Conservation (phyloP, 30 jellyfish, hydroid and myxozoan species). For the Haliclystus octoradiatus region DNA sequence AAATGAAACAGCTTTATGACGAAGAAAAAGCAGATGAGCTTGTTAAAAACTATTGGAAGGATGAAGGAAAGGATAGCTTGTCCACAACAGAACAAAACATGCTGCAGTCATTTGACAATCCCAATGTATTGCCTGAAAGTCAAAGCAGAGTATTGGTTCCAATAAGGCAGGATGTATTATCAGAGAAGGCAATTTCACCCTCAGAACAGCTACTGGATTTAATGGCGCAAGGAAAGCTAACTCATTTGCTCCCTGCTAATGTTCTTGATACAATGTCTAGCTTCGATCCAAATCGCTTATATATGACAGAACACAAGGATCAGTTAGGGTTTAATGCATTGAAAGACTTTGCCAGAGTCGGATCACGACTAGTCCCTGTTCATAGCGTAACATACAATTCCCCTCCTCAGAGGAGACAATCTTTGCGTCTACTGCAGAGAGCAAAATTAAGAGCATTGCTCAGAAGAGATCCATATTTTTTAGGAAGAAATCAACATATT, state of each 20-base stretch:
- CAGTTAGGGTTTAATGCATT: background rate
- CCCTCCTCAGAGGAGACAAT: conserved; percentile 15
- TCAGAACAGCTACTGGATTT: conserved; percentile 81
- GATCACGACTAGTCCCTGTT: conserved; percentile 51
- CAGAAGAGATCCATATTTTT: conserved; percentile 49
- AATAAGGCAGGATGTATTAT: conserved; percentile 33
- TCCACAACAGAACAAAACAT: too few species aligned
- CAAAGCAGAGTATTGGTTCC: conserved; percentile 20
- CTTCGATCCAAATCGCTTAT: conserved; percentile 63
- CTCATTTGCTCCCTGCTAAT: conserved; percentile 56
- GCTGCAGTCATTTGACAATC: too few species aligned
- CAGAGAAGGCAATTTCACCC: conserved; percentile 66
- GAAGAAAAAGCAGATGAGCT: too few species aligned
- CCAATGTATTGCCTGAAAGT: conserved; percentile 6
- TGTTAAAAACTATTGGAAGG: too few species aligned
- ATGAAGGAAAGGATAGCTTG: too few species aligned
- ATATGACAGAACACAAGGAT: conserved; percentile 32
- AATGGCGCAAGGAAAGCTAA: conserved; percentile 53
- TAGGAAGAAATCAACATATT: conserved; percentile 51
- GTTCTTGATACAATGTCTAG: conserved; percentile 45
- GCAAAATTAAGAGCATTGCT: conserved; percentile 2
- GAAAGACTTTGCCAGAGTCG: conserved; percentile 34
- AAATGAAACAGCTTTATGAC: too few species aligned
- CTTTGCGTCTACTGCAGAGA: conserved; percentile 9
- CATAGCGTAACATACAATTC: conserved; percentile 41